phyloP scores from a whole-genome alignment of 2,888 invertebrate species.

The Biston betularia region DNA sequence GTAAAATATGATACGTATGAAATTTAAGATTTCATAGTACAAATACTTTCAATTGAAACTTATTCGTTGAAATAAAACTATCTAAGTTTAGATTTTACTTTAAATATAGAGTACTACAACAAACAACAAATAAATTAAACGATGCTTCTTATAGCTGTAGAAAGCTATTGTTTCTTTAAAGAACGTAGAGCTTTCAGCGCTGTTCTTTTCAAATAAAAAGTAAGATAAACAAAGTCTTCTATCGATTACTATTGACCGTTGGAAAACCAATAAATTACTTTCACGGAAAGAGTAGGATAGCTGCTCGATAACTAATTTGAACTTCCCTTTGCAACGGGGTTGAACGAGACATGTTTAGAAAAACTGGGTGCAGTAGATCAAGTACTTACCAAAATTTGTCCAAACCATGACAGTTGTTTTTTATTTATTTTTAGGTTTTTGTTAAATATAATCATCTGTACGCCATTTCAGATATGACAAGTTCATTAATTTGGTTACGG shows the following conservation, averaged over 20 bases:
- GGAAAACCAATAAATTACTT: constrained; percentile 33
- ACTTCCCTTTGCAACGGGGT: constrained; percentile 19
- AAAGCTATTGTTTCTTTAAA: background rate
- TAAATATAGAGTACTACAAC: too few relatives aligned
- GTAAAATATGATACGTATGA: too few relatives aligned
- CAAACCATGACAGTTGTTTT: too few relatives aligned
- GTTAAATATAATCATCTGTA: too few relatives aligned
- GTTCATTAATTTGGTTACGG: too few relatives aligned
- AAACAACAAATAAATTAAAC: too few relatives aligned
- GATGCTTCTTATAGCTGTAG: background rate
- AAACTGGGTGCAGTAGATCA: constrained; percentile 14
- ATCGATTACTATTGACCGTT: constrained; percentile 15
- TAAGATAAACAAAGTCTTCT: constrained; percentile 2
- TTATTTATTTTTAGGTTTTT: too few relatives aligned
- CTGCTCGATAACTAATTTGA: constrained; percentile 29
- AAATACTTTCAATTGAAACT: too few relatives aligned
- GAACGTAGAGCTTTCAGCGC: background rate
- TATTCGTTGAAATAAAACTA: too few relatives aligned
- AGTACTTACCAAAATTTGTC: background rate
- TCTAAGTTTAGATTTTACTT: too few relatives aligned
- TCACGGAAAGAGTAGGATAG: constrained; percentile 22
- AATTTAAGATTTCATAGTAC: too few relatives aligned
- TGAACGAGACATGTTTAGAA: background rate
- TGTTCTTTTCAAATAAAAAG: constrained; percentile 12
- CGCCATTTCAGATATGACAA: too few relatives aligned